These are phyloP conservation scores for Gymnosoma rotundatum DNA, from an alignment of 2,888 invertebrate genomes.

Conservation along the genomic window DNA sequence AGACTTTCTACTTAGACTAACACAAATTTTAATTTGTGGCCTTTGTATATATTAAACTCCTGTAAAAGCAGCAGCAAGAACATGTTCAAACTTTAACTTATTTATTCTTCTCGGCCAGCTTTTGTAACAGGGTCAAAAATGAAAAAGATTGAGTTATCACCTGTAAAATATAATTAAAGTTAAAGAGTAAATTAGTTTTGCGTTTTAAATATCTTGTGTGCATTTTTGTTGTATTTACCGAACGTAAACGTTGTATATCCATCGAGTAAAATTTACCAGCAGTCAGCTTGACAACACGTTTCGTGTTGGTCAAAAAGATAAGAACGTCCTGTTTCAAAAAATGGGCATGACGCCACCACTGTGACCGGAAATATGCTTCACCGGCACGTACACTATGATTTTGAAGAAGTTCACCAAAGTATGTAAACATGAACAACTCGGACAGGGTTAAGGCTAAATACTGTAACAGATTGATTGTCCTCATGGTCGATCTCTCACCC, in stretches of 20 bases:
- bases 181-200: not conserved
- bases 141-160: conserved; percentile 80
- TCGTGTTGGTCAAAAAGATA: conserved; percentile 77
- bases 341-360: conserved; percentile 76
- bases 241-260: conserved; percentile 78
- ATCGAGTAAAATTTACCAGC: conserved; percentile 80
- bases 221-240: conserved; percentile 71
- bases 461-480: conserved; percentile 77
- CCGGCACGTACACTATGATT: conserved; percentile 77
- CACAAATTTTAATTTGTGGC: too few species aligned
- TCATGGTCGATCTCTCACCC: conserved; percentile 70
- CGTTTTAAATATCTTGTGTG: not conserved
- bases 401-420: conserved; percentile 77
- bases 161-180: conserved; percentile 70
- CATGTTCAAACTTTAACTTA: not conserved
- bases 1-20: too few species aligned
- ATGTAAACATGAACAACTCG: conserved; percentile 80
- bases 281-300: conserved; percentile 76
- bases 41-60: too few species aligned
- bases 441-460: conserved; percentile 76
- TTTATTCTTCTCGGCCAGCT: conserved; percentile 77
- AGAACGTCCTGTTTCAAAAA: conserved; percentile 75
- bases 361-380: conserved; percentile 77
- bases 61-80: too few species aligned
- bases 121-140: conserved; percentile 79